Conservation (phyloP, 64 coral and sea anemone genomes). For the Dendronephthya gigantea region DNA sequence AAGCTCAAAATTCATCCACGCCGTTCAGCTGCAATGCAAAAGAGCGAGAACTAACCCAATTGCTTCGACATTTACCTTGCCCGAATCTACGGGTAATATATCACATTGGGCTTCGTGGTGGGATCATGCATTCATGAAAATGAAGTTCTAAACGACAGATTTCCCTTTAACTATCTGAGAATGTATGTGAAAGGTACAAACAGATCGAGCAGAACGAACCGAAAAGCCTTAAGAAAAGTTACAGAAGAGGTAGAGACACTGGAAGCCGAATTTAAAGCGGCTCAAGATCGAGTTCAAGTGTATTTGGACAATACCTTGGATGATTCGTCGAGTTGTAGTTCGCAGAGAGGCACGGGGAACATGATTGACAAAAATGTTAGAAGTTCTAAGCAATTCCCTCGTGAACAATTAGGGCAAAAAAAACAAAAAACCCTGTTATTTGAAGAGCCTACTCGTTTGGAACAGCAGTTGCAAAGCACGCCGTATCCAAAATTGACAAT, state of each 20-base stretch:
- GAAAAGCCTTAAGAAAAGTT: not conserved
- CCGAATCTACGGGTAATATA: not conserved
- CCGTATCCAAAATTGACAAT: not conserved
- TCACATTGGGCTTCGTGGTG: not conserved
- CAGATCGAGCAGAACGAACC: not conserved
- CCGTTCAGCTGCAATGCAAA: no score
- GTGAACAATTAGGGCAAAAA: no score
- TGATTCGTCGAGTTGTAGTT: not conserved
- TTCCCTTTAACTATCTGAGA: not conserved
- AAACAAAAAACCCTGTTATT: no score
- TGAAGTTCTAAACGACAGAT: not conserved
- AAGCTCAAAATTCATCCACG: no score
- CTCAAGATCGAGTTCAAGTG: not conserved
- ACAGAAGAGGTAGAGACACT: not conserved
- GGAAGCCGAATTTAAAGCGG: not conserved
- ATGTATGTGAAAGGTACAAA: conserved; percentile 2
- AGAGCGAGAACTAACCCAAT: no score
- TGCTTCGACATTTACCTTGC: not conserved
- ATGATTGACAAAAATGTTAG: no score
- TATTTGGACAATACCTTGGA: not conserved
- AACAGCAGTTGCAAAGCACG: not conserved
- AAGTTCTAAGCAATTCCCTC: no score
- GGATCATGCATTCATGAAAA: conserved; percentile 13
- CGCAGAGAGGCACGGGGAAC: no score
- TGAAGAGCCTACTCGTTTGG: no score